Conservation (phyloP, 2,797 vertebrate species). For the Neosilurus hyrtlii region DNA sequence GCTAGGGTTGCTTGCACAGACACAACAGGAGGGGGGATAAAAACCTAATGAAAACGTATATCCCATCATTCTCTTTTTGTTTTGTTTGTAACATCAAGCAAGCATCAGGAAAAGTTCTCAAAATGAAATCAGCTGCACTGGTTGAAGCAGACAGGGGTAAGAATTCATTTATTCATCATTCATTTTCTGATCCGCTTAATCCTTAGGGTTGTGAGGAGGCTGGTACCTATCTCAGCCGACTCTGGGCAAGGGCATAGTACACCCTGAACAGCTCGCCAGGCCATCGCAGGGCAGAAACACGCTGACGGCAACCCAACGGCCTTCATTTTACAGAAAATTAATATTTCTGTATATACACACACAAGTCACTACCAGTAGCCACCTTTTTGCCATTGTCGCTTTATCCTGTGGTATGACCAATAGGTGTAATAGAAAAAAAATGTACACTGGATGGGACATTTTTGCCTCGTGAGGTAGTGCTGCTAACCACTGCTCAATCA, state of each 20-base stretch:
- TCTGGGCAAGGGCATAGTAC: no score
- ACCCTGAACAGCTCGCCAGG: no score
- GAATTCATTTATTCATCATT: no score
- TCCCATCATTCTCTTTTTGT: background rate
- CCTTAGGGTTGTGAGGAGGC: no score
- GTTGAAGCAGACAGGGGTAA: background rate
- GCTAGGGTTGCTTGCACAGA: slow-evolving; percentile 2
- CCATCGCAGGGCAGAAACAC: no score
- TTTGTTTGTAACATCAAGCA: background rate
- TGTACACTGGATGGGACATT: background rate
- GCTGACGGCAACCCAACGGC: no score
- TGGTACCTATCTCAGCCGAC: no score
- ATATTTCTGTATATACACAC: no score
- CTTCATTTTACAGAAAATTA: no score
- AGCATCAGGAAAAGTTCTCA: background rate
- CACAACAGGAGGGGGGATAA: background rate
- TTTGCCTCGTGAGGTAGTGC: background rate
- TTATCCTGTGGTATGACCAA: background rate
- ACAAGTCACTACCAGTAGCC: no score
- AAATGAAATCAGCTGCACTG: background rate
- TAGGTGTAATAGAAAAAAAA: background rate
- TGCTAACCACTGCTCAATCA: background rate
- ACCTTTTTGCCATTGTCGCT: background rate
- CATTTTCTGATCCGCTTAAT: no score
- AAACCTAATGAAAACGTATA: no score